These are phyloP conservation scores for Myiotriccus ornatus DNA, from an alignment of 2,797 vertebrate genomes.

Conservation along the genomic window DNA sequence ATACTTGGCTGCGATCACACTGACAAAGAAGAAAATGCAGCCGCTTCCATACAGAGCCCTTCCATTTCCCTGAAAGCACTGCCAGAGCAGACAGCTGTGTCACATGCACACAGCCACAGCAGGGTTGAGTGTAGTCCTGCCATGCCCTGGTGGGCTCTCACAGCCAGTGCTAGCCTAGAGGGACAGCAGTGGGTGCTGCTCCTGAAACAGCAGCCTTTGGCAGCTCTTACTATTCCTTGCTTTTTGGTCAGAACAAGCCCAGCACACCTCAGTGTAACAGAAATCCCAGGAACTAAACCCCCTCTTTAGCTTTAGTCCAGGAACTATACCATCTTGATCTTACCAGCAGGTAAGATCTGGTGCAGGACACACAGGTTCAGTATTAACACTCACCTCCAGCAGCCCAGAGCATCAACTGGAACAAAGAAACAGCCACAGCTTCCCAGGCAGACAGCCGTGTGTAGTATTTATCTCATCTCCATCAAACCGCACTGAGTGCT, in stretches of 20 bases:
- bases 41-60: fast-evolving
- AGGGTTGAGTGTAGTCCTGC: not conserved
- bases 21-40: fast-evolving
- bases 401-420: not conserved
- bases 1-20: fast-evolving
- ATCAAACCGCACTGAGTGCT: fast-evolving
- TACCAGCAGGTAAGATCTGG: not conserved
- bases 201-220: not conserved
- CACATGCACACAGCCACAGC: not conserved
- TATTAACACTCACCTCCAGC: not conserved
- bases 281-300: not conserved
- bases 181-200: not conserved
- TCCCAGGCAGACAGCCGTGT: fast-evolving
- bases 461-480: not conserved
- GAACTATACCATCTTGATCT: not conserved
- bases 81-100: not conserved
- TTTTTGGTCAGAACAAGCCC: not conserved
- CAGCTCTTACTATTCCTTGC: not conserved
- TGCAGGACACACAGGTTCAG: not conserved
- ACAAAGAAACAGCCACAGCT: not conserved
- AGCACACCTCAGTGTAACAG: not conserved
- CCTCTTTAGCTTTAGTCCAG: not conserved
- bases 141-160: not conserved
- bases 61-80: not conserved
- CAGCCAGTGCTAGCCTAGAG: not conserved